Evolutionary conservation across 92 coral and sea anemone species (phyloP), one percentile per base, ranked within the genome.

Genomic region (Hydrozoanthus gracilis): DNA sequence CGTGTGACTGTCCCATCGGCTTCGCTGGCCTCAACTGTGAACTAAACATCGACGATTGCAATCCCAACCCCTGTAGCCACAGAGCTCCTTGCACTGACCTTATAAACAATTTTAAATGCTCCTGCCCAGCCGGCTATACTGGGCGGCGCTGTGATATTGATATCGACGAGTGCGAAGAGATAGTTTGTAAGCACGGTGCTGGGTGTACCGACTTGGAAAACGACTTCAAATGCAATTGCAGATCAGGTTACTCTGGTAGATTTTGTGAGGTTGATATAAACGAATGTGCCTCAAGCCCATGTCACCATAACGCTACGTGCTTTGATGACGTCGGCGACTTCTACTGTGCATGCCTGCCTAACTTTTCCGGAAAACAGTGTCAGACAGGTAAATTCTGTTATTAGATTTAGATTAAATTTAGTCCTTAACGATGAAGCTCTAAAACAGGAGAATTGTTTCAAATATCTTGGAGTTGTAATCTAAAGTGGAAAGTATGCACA

Each of bases 11-110:
- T 78, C 52, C 11, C 49, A 27, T 67, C 44, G 88, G 82, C 18
- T 80, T 17, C 73, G 7, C 58, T 3, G 70, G 77, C 8, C 18
- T 44, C 54, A 73, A 66, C 80, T 85, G 47, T 71, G 82, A 88
- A 44, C 44, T 61, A 7, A 52, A 88, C 50, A 82, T 88, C 52
- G 67, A 88, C 51, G 91, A 88, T 44, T 88, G 91, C 71, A 16
- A 8, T 60, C 69, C 87, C 20, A 51, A 44, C 35, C 91, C 91
- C 4, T 88, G 90, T 62, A 67, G 47, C 17, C 82, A 73, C 86
- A 51, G 87, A 10, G 77, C 86, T 7, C 46, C 56, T 7, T 88
- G 91, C 66, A 52, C 50, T 51, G 73, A 88, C 74, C 76, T 82
- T n/a, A 58, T 88, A 10, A 88, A 88, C 46, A 66, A 88, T 65